Conservation (phyloP, 2,113 vertebrate species). For the Lampris megalopsis region DNA sequence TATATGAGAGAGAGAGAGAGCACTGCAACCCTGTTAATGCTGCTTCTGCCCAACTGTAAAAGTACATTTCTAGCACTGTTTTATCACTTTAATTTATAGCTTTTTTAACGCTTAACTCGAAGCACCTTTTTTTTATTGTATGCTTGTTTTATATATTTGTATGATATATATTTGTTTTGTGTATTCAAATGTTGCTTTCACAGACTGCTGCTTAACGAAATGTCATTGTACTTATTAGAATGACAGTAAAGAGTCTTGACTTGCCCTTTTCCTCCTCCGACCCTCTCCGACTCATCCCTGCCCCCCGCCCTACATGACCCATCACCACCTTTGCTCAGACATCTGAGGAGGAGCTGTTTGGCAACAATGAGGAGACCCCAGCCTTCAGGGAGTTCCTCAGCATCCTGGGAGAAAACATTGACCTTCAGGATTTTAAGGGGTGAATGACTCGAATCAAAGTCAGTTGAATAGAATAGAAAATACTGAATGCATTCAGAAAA, state of each 20-base stretch:
- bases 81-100: too few species aligned
- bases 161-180: too few species aligned
- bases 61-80: too few species aligned
- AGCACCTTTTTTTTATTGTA: too few species aligned
- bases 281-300: background rate
- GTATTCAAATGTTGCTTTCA: too few species aligned
- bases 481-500: background rate
- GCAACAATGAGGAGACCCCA: constrained; percentile 91
- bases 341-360: constrained; percentile 92
- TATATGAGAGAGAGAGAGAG: too few species aligned
- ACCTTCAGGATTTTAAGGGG: constrained; percentile 96
- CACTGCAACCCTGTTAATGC: too few species aligned
- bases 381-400: constrained; percentile 92
- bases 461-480: background rate
- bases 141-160: too few species aligned
- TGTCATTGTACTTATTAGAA: too few species aligned
- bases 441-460: constrained; percentile 60
- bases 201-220: too few species aligned
- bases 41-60: too few species aligned
- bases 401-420: constrained; percentile 89
- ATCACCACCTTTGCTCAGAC: constrained; percentile 78
- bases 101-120: too few species aligned
- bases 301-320: background rate
- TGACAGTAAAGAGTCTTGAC: background rate
- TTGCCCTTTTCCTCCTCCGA: background rate